Conservation (phyloP, 1,140 invertebrate genomes). For the Pantala flavescens region DNA sequence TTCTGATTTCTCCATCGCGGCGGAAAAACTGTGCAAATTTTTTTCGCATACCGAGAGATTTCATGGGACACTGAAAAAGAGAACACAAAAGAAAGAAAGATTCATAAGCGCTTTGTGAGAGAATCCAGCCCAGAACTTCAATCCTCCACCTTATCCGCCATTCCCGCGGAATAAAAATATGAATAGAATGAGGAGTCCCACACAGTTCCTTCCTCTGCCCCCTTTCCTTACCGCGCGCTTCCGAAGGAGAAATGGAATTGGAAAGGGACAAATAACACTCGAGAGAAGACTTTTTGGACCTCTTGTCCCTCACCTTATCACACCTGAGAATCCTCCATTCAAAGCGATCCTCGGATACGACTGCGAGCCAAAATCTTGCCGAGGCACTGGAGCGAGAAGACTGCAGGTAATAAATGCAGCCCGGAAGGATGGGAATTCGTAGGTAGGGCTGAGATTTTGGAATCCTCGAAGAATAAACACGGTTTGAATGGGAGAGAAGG, state of each 20-base stretch:
- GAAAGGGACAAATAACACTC: background rate
- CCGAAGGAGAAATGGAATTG: background rate
- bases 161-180: no score
- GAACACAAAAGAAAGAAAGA: no score
- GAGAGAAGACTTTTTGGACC: background rate
- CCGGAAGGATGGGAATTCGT: background rate
- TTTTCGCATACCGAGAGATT: no score
- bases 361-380: background rate
- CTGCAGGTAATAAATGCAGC: slow-evolving; percentile 1
- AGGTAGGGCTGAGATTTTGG: background rate
- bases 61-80: no score
- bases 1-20: no score
- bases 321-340: slow-evolving; percentile 1
- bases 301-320: slow-evolving; percentile 5
- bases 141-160: no score
- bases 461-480: background rate
- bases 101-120: no score
- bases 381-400: background rate
- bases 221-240: background rate
- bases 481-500: background rate
- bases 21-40: no score
- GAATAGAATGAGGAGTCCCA: no score
- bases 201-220: no score
- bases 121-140: no score
- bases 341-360: background rate